These are phyloP conservation scores for Meiosimyza platycephala DNA, from an alignment of 2,888 invertebrate genomes.

Conservation along the genomic window DNA sequence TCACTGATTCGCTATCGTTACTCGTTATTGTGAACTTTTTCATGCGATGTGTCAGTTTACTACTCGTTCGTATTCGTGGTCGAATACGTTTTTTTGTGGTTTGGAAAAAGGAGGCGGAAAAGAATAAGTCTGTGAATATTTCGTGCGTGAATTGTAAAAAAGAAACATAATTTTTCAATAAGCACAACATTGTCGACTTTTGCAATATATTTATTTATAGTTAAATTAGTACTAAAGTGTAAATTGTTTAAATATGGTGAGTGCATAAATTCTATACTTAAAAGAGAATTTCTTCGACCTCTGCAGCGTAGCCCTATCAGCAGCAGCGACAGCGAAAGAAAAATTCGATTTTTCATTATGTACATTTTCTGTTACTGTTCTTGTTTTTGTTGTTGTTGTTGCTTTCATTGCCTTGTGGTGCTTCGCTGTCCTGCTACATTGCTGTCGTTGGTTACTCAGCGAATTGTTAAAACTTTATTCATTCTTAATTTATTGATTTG, in stretches of 20 bases:
- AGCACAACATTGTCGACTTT: not conserved
- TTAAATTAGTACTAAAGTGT: constrained; percentile 14
- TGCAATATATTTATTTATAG: constrained; percentile 3
- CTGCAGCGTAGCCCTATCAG: not conserved
- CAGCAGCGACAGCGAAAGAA: constrained; percentile 9
- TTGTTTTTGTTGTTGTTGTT: not conserved
- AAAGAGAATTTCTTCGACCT: constrained; percentile 15
- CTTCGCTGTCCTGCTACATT: not conserved
- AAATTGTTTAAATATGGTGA: constrained; percentile 25
- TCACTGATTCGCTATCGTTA: not conserved
- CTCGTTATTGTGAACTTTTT: constrained; percentile 10
- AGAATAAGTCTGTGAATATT: constrained; percentile 7
- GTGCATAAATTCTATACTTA: not conserved
- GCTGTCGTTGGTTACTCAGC: constrained; percentile 9
- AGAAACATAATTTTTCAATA: not conserved
- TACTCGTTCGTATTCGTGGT: constrained; percentile 35
- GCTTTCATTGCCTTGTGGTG: not conserved
- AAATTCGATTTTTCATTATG: constrained; percentile 35
- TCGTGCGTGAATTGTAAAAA: constrained; percentile 24
- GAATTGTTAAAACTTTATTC: constrained; percentile 6
- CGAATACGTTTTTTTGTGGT: constrained; percentile 10
- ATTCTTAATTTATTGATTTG: not conserved
- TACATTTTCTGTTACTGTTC: constrained; percentile 18
- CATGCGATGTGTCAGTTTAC: constrained; percentile 34
- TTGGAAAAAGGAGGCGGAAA: constrained; percentile 29